These are phyloP conservation scores for Pungitius pungitius DNA, from an alignment of 2,113 vertebrate genomes.

Conservation along the genomic window DNA sequence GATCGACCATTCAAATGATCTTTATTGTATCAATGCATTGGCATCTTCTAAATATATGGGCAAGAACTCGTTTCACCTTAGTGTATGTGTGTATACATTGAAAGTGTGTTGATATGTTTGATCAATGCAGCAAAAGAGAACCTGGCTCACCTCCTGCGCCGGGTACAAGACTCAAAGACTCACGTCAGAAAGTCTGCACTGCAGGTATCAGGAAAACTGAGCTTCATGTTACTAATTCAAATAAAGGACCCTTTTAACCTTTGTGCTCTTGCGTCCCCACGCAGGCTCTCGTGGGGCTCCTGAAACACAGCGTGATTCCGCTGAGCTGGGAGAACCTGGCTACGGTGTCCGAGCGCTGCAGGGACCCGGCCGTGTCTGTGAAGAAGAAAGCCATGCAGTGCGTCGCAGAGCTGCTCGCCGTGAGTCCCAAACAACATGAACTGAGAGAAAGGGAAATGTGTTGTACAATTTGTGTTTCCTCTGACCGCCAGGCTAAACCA, in stretches of 20 bases:
- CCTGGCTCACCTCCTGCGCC: slow-evolving; percentile 82
- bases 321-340: slow-evolving; percentile 80
- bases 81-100: neutral
- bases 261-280: neutral
- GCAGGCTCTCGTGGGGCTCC: slow-evolving; percentile 86
- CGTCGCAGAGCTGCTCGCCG: slow-evolving; percentile 88
- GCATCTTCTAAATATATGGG: neutral
- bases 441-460: neutral
- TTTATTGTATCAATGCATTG: neutral
- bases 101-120: neutral
- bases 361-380: slow-evolving; percentile 90
- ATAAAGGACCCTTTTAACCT: neutral
- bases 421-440: slow-evolving; percentile 71
- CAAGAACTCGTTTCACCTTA: neutral
- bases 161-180: slow-evolving; percentile 85
- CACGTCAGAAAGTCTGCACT: slow-evolving; percentile 92
- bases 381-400: slow-evolving; percentile 91
- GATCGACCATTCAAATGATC: neutral
- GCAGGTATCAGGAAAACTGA: slow-evolving; percentile 80
- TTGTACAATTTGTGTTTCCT: neutral
- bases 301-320: slow-evolving; percentile 83
- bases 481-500: slow-evolving; percentile 77
- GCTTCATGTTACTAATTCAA: neutral
- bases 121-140: slow-evolving; percentile 80
- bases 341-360: slow-evolving; percentile 86